These are phyloP conservation scores for Cydia splendana DNA, from an alignment of 1,140 invertebrate species.

Conservation along the genomic window DNA sequence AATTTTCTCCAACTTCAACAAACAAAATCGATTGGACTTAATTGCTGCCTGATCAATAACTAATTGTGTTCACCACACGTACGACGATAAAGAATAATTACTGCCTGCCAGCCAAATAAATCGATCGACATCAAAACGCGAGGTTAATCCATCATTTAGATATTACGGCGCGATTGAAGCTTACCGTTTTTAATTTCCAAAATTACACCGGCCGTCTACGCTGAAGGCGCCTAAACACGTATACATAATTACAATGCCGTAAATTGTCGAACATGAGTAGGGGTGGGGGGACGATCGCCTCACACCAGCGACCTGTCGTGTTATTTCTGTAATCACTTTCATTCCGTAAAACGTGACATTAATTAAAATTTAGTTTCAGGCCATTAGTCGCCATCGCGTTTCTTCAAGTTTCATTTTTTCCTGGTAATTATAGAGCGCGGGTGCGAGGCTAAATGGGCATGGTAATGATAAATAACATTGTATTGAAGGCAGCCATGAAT, in stretches of 20 bases:
- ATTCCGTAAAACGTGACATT: constrained; percentile 77
- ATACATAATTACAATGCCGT: constrained; percentile 72
- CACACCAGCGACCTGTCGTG: constrained; percentile 60
- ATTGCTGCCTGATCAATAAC: constrained; percentile 78
- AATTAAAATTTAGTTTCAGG: constrained; percentile 80
- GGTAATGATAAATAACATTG: constrained; percentile 77
- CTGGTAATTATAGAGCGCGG: constrained; percentile 73
- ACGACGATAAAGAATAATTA: constrained; percentile 77
- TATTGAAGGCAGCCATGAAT: constrained; percentile 69
- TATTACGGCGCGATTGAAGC: constrained; percentile 76
- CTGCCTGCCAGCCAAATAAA: constrained; percentile 77
- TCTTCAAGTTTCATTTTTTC: constrained; percentile 75
- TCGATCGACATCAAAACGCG: constrained; percentile 77
- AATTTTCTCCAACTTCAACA: constrained; percentile 78
- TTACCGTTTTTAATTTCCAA: constrained; percentile 78
- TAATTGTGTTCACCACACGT: constrained; percentile 77
- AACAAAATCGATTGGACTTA: constrained; percentile 78
- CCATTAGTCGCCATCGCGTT: constrained; percentile 77
- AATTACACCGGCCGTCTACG: constrained; percentile 64
- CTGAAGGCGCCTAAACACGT: constrained; percentile 65
- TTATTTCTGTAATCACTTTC: constrained; percentile 77
- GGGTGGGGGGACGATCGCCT: constrained; percentile 41
- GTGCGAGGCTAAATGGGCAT: constrained; percentile 73
- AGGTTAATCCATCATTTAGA: constrained; percentile 79
- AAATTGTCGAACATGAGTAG: constrained; percentile 67